phyloP scores from a whole-genome alignment of 2,113 vertebrate species.

The Equus quagga region DNA sequence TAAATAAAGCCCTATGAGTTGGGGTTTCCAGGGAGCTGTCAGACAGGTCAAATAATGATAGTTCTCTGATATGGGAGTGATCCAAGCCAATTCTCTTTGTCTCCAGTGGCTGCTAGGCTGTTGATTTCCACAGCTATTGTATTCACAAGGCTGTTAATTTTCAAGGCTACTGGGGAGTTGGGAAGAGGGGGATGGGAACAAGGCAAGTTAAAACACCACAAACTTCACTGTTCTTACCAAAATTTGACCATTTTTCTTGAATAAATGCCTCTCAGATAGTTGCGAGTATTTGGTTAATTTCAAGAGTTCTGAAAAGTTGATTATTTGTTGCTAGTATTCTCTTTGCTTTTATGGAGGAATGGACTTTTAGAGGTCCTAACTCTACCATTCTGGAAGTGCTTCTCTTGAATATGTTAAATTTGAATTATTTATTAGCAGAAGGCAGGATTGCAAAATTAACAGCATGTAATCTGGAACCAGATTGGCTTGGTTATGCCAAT shows the following conservation, averaged over 20 bases:
- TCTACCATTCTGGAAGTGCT: background rate
- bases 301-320: background rate
- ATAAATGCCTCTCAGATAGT: background rate
- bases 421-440: constrained; percentile 47
- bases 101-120: background rate
- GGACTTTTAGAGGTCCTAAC: background rate
- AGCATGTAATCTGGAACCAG: background rate
- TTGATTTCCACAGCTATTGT: background rate
- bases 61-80: background rate
- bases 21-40: background rate
- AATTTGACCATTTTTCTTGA: background rate
- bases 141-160: background rate
- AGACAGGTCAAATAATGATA: background rate
- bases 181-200: background rate
- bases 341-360: constrained; percentile 17
- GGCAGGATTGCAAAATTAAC: constrained; percentile 41
- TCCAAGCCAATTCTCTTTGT: background rate
- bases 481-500: constrained; percentile 27
- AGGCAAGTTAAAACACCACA: background rate
- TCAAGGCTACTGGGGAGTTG: background rate
- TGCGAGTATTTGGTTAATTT: constrained; percentile 24
- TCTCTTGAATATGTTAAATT: constrained; percentile 39
- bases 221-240: background rate
- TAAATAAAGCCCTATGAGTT: background rate
- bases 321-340: background rate